Base-by-base conservation (phyloP, 2,113 vertebrate species). In the Stegostoma tigrinum region DNA sequence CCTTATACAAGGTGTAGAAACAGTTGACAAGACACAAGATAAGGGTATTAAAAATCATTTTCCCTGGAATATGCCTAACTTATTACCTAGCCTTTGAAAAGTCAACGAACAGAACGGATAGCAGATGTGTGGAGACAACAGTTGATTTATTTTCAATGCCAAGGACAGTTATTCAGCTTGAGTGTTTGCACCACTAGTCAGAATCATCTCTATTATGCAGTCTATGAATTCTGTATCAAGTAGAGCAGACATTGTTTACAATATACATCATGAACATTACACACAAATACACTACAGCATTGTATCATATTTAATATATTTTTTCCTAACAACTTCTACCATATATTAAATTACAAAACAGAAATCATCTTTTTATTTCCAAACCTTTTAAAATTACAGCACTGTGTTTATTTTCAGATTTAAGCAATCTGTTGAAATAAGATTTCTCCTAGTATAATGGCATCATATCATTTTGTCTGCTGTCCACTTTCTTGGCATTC, bases 171-270 rank as follows among this genome's bases (percentile, higher is more conserved):
- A 94, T 38, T 70, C 93, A 45, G 70, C 6, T 45, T 12, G 48
- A 45, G 87, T 52, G 48, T 90, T 90, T 90, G 87, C 48, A 61
- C 27, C 87, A 90, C 21, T 48, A 42, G 86, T 89, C 24, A 89
- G 5, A 45, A 38, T 42, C 42, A 86, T 86, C 86, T 89, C 45
- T 38, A 80, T 89, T 8, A 27, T 52, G 55, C 52, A 90, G 52
- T 90, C 52, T 90, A 23, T 90, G 52, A 90, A 90, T 52, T 90
- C 61, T 61, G 30, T 90, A 90, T 90, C 87, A 90, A 61, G 30
- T 14, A n/a, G 48, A 89, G 30, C 4, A 90, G 55, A 64, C 27
- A 64, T 52, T 61, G 48, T 61, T 90, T 30, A 52, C 87, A 55
- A 21, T 4, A 30, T 52, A 64, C 42, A 61, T 90, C 55, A 61